Evolutionary conservation across 2,888 invertebrate genomes (phyloP), one percentile per base, ranked within the genome.

Genomic region (Euclidia mi): DNA sequence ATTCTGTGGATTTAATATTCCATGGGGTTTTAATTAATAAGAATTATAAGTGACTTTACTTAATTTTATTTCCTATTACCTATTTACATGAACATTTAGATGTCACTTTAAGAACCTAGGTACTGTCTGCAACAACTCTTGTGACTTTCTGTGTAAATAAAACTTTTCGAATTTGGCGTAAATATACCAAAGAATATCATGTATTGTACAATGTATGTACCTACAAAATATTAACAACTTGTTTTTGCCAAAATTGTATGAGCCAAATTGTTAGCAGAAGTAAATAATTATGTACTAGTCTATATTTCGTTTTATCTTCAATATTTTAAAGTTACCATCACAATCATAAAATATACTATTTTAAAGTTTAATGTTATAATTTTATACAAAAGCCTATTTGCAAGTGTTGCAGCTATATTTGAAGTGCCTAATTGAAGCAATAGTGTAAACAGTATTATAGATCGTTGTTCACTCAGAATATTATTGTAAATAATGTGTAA

Each of bases 341-440:
- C 58, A 68, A 51, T 46, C 45, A 44, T 43, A 3, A 28, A 15
- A n/a, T 34, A 29, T 29, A 25, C 7, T 25, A 6, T 1, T 20
- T 4, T 20, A 3, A 0, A 20, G 20, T 20, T 20, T 20, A 6
- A 20, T 6, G 20, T 20, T 20, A 3, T 20, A 20, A 20, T 20
- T 20, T 20, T 20, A 38, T 31, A 10, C 41, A 44, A n/a, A 38
- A 17, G 20, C 48, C 38, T 14, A 10, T 20, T 37, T 25, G 42
- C 28, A 17, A 58, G 32, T 56, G 47, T 70, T 64, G 60, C 64
- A 70, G 48, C 40, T 41, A 66, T 62, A 52, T 50, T 49, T 38
- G 20, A 76, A 76, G 75, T 73, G 75, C 77, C 75, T 76, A 59
- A 57, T 49, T 55, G 49, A 62, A 61, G 60, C 69, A 68, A 76